These are phyloP conservation scores for Clamator glandarius DNA, from an alignment of 2,797 vertebrate genomes.

Conservation along the genomic window DNA sequence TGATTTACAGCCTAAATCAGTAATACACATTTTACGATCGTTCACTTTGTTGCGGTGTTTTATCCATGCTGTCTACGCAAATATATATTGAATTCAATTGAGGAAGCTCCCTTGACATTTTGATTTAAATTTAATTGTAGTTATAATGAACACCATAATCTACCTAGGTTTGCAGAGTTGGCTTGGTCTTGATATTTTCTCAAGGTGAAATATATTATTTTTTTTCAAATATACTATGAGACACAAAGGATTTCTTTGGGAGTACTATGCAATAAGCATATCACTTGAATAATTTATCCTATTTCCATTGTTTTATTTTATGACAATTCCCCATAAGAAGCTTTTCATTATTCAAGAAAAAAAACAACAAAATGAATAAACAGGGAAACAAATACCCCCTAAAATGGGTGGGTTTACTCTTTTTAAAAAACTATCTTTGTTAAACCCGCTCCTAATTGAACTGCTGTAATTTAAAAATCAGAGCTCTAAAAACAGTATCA, in stretches of 20 bases:
- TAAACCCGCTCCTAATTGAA: background rate
- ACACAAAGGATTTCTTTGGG: background rate
- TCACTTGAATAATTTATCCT: background rate
- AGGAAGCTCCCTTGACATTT: background rate
- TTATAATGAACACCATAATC: background rate
- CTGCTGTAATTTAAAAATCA: background rate
- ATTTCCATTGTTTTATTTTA: background rate
- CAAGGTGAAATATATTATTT: background rate
- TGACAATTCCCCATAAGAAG: background rate
- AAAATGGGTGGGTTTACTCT: background rate
- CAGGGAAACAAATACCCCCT: background rate
- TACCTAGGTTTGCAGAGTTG: background rate
- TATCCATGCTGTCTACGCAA: background rate
- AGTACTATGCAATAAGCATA: background rate
- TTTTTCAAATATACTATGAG: background rate
- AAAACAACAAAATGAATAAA: background rate
- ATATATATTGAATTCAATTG: background rate
- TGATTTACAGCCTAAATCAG: background rate
- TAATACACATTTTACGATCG: background rate
- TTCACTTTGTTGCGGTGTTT: background rate
- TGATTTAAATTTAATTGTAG: background rate
- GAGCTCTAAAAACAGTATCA: background rate
- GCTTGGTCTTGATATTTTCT: background rate
- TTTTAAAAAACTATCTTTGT: background rate
- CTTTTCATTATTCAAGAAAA: background rate